Percentiles rank a stretch among this genome's conserved stretches.
phyloP scores from a whole-genome alignment of 2,113 vertebrate species.

The Riparia riparia region DNA sequence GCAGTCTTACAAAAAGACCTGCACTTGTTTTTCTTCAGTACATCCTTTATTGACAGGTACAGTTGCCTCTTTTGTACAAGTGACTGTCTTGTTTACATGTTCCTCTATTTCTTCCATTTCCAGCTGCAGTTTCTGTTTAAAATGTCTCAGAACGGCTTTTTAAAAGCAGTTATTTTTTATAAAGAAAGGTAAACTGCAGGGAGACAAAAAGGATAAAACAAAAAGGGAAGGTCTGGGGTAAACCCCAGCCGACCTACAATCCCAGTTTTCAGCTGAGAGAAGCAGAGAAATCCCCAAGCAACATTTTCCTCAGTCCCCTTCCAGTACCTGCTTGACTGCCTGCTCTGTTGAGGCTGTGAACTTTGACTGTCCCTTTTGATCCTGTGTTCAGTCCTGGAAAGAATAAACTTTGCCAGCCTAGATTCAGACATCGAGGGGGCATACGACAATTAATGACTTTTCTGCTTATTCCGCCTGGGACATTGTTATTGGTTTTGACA shows the following conservation, averaged over 20 bases:
- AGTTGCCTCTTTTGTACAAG: background rate
- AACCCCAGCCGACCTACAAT: accelerated
- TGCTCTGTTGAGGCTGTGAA: background rate
- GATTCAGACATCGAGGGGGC: background rate
- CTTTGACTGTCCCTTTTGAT: background rate
- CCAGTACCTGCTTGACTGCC: background rate
- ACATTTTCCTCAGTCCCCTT: background rate
- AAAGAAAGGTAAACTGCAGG: background rate
- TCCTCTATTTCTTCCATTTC: background rate
- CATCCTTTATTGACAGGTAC: background rate
- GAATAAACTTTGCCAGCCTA: background rate
- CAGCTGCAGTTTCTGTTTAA: background rate
- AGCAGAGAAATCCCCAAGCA: background rate
- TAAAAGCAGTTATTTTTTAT: background rate
- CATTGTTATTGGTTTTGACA: background rate
- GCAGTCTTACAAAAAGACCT: background rate
- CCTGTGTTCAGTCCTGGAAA: background rate
- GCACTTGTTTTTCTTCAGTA: background rate
- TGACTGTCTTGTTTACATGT: background rate
- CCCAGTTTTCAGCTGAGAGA: background rate
- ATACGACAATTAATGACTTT: background rate
- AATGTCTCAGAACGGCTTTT: background rate
- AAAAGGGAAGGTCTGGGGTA: background rate
- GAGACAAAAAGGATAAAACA: background rate
- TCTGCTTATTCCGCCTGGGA: background rate